phyloP scores from a whole-genome alignment of 2,113 vertebrate species.

The Lynx canadensis region DNA sequence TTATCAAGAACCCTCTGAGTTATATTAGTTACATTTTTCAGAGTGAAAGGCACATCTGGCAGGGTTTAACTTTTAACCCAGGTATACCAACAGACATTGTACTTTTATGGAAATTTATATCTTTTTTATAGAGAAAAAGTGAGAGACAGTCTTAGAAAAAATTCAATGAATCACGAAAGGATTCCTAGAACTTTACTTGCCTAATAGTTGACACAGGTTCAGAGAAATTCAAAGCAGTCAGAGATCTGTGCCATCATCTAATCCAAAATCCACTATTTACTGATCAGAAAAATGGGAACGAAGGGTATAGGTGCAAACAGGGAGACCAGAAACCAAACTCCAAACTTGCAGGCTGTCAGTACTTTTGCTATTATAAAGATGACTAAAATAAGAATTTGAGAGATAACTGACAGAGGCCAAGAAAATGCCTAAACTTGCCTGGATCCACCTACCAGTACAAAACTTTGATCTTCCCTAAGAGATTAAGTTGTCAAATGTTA shows the following conservation, averaged over 20 bases:
- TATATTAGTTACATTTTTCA: constrained; percentile 70
- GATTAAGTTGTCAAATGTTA: constrained; percentile 75
- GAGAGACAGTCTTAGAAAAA: background rate
- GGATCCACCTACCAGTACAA: constrained; percentile 59
- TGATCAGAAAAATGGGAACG: background rate
- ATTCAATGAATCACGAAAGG: background rate
- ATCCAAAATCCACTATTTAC: background rate
- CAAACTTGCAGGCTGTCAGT: constrained; percentile 25
- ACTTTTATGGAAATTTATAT: constrained; percentile 5
- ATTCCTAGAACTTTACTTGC: background rate
- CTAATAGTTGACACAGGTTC: background rate
- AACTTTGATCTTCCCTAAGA: constrained; percentile 75
- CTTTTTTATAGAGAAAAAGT: background rate
- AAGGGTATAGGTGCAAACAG: background rate
- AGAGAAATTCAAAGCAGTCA: background rate
- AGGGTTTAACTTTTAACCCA: constrained; percentile 63
- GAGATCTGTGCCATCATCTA: background rate
- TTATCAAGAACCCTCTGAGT: constrained; percentile 58
- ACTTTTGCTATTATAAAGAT: constrained; percentile 42
- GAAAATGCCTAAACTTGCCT: constrained; percentile 76
- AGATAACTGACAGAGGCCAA: constrained; percentile 55
- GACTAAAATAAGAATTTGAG: constrained; percentile 67
- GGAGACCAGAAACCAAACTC: constrained; percentile 50
- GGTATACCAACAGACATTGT: constrained; percentile 31
- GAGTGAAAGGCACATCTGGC: constrained; percentile 56